Evolutionary conservation across 1,140 invertebrate genomes (phyloP).

Genomic region (Oreohelix idahoensis): DNA sequence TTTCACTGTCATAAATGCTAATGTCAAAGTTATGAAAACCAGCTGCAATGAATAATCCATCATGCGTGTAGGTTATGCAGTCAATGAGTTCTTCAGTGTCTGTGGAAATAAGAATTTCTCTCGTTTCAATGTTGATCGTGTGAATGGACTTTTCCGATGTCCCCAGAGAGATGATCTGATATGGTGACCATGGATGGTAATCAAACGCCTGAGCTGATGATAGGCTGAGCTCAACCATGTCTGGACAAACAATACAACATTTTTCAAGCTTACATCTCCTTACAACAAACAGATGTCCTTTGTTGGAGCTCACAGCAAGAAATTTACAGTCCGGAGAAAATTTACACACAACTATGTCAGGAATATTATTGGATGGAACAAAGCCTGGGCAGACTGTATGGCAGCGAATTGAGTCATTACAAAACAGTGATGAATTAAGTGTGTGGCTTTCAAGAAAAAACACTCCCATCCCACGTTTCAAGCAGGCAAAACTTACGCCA

Average conservation of each 20-base stretch:
- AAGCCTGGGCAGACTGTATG: slow-evolving; percentile 49
- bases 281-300: slow-evolving; percentile 50
- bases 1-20: slow-evolving; percentile 20
- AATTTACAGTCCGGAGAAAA: slow-evolving; percentile 56
- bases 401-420: slow-evolving; percentile 31
- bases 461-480: slow-evolving; percentile 41
- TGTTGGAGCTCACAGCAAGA: slow-evolving; percentile 50
- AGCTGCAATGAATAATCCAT: slow-evolving; percentile 39
- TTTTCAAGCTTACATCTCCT: slow-evolving; percentile 26
- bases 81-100: slow-evolving; percentile 28
- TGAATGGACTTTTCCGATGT: slow-evolving; percentile 43
- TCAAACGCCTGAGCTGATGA: slow-evolving; percentile 54
- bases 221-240: slow-evolving; percentile 34
- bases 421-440: slow-evolving; percentile 23
- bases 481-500: slow-evolving; percentile 50
- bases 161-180: slow-evolving; percentile 49
- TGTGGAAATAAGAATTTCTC: slow-evolving; percentile 11
- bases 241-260: slow-evolving; percentile 41
- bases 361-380: slow-evolving; percentile 35
- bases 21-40: slow-evolving; percentile 39
- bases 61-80: slow-evolving; percentile 44
- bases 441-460: slow-evolving; percentile 45
- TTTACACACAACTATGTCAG: slow-evolving; percentile 57
- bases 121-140: slow-evolving; percentile 43
- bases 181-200: slow-evolving; percentile 49